These are phyloP conservation scores for Sinotaia quadrata DNA, from an alignment of 2,888 invertebrate genomes.

Conservation along the genomic window DNA sequence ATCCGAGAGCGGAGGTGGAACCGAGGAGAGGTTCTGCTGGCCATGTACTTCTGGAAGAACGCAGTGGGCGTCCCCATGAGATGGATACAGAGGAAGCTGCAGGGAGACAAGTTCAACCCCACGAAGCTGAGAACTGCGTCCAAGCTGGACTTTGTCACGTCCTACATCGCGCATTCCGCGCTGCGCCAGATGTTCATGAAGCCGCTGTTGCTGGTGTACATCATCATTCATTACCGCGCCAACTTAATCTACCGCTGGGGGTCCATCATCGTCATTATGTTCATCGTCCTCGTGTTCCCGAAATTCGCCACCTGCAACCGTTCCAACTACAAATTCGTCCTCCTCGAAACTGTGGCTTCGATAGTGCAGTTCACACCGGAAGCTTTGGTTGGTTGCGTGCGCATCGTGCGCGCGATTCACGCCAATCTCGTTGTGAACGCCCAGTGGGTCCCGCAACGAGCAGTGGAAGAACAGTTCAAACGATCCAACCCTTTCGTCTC, in stretches of 20 bases:
- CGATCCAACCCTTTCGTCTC: conserved; percentile 59
- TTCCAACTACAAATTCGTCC: conserved; percentile 55
- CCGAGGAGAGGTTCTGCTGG: conserved; percentile 58
- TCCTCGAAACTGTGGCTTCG: conserved; percentile 61
- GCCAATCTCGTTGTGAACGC: conserved; percentile 56
- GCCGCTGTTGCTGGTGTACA: conserved; percentile 55
- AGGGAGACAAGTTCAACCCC: conserved; percentile 54
- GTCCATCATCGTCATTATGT: conserved; percentile 59
- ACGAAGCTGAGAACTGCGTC: conserved; percentile 60
- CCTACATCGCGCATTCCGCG: conserved; percentile 63
- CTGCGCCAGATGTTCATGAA: conserved; percentile 64
- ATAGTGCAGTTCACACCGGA: conserved; percentile 65
- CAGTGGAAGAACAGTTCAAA: conserved; percentile 62
- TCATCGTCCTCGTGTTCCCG: conserved; percentile 61
- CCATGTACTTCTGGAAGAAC: conserved; percentile 63
- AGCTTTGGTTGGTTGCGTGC: conserved; percentile 60
- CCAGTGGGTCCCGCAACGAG: conserved; percentile 63
- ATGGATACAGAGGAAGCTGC: conserved; percentile 54
- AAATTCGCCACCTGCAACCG: conserved; percentile 60
- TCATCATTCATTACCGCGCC: conserved; percentile 55
- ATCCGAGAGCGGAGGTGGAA: conserved; percentile 64
- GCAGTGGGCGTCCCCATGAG: conserved; percentile 56
- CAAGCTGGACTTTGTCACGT: conserved; percentile 58
- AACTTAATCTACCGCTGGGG: conserved; percentile 54
- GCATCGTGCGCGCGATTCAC: conserved; percentile 55